These are phyloP conservation scores for Noctilio leporinus DNA, from an alignment of 2,113 vertebrate genomes.

Conservation along the genomic window DNA sequence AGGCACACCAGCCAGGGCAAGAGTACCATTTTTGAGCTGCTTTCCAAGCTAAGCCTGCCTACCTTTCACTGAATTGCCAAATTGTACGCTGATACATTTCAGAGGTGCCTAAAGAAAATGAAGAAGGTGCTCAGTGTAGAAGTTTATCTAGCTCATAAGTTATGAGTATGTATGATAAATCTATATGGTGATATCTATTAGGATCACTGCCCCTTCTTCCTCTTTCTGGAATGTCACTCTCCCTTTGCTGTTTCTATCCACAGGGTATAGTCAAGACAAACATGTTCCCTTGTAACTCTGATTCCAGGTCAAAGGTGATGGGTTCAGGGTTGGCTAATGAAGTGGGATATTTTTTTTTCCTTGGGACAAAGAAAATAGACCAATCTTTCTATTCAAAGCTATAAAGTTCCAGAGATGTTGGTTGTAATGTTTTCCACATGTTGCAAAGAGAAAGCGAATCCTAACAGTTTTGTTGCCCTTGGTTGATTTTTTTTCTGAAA, in stretches of 20 bases:
- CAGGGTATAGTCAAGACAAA: background rate
- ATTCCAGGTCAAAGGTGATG: background rate
- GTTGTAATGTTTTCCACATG: slow-evolving; percentile 26
- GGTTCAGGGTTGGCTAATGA: background rate
- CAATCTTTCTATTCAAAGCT: background rate
- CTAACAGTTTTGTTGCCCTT: background rate
- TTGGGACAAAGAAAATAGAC: background rate
- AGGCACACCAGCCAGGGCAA: too few relatives aligned
- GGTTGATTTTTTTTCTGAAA: background rate
- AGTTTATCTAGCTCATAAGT: background rate
- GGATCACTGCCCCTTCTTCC: background rate
- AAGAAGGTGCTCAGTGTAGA: background rate
- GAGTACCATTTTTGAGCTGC: background rate
- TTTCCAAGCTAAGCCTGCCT: background rate
- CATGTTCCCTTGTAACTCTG: background rate
- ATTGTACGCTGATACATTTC: background rate
- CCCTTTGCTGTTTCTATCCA: background rate
- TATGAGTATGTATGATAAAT: background rate
- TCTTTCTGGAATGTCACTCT: background rate
- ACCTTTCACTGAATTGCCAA: background rate
- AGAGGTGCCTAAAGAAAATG: background rate
- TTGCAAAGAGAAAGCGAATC: slow-evolving; percentile 24
- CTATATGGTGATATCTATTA: background rate
- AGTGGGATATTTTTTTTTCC: background rate
- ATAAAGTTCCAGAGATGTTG: slow-evolving; percentile 3